These are phyloP conservation scores for Campoplex capitator DNA, from an alignment of 2,888 invertebrate species.

Conservation along the genomic window DNA sequence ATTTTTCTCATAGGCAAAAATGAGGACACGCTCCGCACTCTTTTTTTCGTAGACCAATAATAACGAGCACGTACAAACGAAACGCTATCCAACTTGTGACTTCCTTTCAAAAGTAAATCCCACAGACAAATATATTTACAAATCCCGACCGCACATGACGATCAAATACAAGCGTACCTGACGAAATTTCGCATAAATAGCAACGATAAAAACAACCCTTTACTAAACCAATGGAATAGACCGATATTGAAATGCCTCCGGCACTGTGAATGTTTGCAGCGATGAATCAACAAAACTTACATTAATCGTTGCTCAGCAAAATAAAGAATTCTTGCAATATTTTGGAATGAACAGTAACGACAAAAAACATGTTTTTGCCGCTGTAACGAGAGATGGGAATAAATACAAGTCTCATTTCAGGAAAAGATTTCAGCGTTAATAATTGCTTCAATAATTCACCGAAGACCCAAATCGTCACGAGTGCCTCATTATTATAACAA, in stretches of 20 bases:
- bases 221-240: neutral
- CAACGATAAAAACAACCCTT: neutral
- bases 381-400: neutral
- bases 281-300: neutral
- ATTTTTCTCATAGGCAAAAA: too few relatives aligned
- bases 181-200: neutral
- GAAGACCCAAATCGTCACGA: neutral
- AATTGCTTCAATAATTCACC: neutral
- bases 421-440: neutral
- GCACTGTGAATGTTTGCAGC: neutral
- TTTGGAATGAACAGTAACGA: too few relatives aligned
- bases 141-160: too few relatives aligned
- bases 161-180: too few relatives aligned
- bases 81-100: neutral
- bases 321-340: too few relatives aligned
- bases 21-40: too few relatives aligned
- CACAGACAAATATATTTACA: too few relatives aligned
- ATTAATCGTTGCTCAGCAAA: neutral
- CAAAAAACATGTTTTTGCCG: constrained; percentile 24
- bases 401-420: neutral
- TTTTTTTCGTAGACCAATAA: too few relatives aligned
- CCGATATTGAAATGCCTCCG: neutral
- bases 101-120: too few relatives aligned
- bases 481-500: neutral
- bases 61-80: neutral